Base-by-base conservation (phyloP, 2,113 vertebrate genomes). In the Girardinichthys multiradiatus region DNA sequence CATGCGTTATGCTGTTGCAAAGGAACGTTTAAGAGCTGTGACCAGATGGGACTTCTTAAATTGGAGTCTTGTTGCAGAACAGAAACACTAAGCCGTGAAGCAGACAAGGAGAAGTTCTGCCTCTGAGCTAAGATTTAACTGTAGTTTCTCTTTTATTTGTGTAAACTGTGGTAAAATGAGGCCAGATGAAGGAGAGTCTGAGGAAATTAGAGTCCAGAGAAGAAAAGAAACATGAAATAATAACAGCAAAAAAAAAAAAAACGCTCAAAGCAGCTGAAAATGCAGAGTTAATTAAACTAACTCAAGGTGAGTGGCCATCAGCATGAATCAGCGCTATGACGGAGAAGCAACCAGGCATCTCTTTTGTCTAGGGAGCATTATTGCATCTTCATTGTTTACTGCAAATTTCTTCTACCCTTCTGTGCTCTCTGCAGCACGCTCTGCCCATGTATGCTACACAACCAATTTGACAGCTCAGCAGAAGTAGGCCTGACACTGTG, bases 381-480 rank as follows among this genome's bases (percentile, higher is more conserved):
- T 28, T 54, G 63, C 30, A 57, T 33, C 35, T 68, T 62, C 64
- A 17, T 19, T 45, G 64, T 76, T 79, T 65, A 64, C 31, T 30
- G 63, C 57, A 17, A 4, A 51, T 39, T 76, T 27, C n/a, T 39
- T 77, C 68, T 58, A 57, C 63, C 13, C 42, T 58, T 19, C 24
- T 17, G 64, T 33, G 66, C 70, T 74, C 68, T 70, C 71, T 77
- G 78, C 42, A 31, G 64, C 68, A 14, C 5, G 4, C 42, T 45
- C 64, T 58, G 48, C 71, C 75, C 26, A 30, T 31, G 30, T 33
- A 26, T 69, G 33, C 71, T 28, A 48, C 37, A 64, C 17, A 74
- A 65, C 54, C 13, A 4, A 67, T 72, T 74, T 83, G 84, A 82
- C 72, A 84, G 69, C 72, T 86, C 73, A 81, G 59, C 79, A 77